A percentile compares a stretch with the other conserved stretches of the same genome.
phyloP scores from a whole-genome alignment of 2,888 invertebrate genomes.

The Nephrotoma flavescens region DNA sequence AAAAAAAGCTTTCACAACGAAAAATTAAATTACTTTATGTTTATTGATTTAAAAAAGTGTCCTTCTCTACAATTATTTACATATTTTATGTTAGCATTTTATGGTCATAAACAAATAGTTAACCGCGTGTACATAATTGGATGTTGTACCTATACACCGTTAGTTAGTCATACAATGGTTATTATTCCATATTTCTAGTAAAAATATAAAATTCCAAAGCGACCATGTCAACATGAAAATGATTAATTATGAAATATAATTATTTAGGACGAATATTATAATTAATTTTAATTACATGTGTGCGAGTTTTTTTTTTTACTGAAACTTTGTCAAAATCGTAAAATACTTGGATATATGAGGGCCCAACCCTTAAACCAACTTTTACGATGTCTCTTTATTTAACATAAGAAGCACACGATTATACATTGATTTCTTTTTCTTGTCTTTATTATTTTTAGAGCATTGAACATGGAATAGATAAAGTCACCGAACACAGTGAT shows the following conservation, averaged over 20 bases:
- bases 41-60: background rate
- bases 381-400: background rate
- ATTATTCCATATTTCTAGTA: background rate
- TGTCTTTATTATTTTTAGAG: background rate
- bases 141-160: background rate
- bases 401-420: background rate
- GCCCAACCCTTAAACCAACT: background rate
- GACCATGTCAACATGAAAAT: background rate
- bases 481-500: background rate
- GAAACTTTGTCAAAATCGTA: background rate
- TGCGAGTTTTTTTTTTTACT: background rate
- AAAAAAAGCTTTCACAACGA: background rate
- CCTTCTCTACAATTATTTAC: background rate
- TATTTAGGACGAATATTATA: background rate
- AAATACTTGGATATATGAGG: background rate
- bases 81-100: background rate
- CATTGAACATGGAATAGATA: background rate
- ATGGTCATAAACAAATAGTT: background rate
- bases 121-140: background rate
- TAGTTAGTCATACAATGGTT: background rate
- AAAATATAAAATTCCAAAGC: background rate
- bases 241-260: background rate
- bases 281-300: background rate
- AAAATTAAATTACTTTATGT: background rate
- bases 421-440: background rate